Evolutionary conservation across 1,140 invertebrate species (phyloP).

Genomic region (Leptestheria dahalacensis): DNA sequence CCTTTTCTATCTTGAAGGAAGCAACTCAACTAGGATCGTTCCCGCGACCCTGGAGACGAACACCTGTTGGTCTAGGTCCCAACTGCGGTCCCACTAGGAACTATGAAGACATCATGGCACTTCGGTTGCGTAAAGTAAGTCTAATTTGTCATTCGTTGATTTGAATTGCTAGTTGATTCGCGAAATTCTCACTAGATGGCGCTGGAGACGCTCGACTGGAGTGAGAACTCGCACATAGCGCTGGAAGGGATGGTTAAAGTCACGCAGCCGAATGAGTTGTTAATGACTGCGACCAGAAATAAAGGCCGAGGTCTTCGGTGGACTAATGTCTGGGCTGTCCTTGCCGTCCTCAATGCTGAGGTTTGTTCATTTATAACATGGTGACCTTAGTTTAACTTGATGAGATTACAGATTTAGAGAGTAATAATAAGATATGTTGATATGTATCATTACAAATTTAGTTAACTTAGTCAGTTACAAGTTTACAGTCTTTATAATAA

Average conservation of each 20-base stretch:
- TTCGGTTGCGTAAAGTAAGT: slow-evolving; percentile 5
- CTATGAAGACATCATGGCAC: slow-evolving; percentile 6
- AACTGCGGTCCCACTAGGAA: not conserved
- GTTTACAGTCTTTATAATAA: too few relatives aligned
- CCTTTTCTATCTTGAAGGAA: not conserved
- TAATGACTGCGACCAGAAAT: slow-evolving; percentile 3
- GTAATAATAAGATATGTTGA: too few relatives aligned
- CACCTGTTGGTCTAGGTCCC: not conserved
- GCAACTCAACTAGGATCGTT: slow-evolving; percentile 4
- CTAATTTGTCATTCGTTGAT: not conserved
- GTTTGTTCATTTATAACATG: too few relatives aligned
- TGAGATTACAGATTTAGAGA: too few relatives aligned
- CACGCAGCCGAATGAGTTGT: slow-evolving; percentile 2
- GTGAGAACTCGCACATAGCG: not conserved
- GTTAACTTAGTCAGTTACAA: too few relatives aligned
- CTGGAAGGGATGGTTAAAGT: slow-evolving; percentile 4
- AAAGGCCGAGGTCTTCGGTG: not conserved
- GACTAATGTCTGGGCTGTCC: slow-evolving; percentile 5
- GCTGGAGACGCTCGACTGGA: slow-evolving; percentile 2
- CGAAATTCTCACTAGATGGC: not conserved
- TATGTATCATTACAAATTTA: too few relatives aligned
- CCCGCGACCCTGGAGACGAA: not conserved
- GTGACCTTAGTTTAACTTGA: too few relatives aligned
- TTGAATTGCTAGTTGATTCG: not conserved
- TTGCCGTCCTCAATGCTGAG: slow-evolving; percentile 1